Conservation (phyloP, 2,113 vertebrate species). For the Sylvia atricapilla region DNA sequence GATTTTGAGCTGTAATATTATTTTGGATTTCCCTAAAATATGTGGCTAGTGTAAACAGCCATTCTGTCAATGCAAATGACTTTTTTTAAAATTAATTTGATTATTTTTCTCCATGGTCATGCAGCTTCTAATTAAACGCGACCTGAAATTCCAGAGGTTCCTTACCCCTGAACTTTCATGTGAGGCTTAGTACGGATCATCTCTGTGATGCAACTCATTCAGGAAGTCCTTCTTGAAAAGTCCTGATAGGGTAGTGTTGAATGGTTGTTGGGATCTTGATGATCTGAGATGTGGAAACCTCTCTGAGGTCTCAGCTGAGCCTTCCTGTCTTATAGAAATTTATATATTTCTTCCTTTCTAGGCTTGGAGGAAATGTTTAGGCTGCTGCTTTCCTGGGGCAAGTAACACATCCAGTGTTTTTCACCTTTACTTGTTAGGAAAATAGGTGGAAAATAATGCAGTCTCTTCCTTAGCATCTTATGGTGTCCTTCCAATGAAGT, state of each 20-base stretch:
- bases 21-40: not conserved
- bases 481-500: constrained; percentile 21
- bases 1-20: too few relatives aligned
- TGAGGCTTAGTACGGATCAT: not conserved
- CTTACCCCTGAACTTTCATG: rapidly evolving
- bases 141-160: not conserved
- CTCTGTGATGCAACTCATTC: not conserved
- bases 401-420: not conserved
- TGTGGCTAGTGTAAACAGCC: not conserved
- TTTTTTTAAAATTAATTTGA: not conserved
- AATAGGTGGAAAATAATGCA: constrained; percentile 12
- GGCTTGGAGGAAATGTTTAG: not conserved
- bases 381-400: not conserved
- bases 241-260: not conserved
- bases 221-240: not conserved
- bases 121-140: not conserved
- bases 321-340: not conserved
- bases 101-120: not conserved
- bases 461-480: constrained; percentile 23
- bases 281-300: not conserved
- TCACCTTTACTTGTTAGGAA: constrained; percentile 2
- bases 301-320: not conserved
- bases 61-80: not conserved
- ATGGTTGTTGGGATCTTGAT: not conserved
- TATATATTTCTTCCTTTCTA: not conserved